Evolutionary conservation across 2,797 vertebrate species (phyloP).

Genomic region (Melanotaenia nigrans): DNA sequence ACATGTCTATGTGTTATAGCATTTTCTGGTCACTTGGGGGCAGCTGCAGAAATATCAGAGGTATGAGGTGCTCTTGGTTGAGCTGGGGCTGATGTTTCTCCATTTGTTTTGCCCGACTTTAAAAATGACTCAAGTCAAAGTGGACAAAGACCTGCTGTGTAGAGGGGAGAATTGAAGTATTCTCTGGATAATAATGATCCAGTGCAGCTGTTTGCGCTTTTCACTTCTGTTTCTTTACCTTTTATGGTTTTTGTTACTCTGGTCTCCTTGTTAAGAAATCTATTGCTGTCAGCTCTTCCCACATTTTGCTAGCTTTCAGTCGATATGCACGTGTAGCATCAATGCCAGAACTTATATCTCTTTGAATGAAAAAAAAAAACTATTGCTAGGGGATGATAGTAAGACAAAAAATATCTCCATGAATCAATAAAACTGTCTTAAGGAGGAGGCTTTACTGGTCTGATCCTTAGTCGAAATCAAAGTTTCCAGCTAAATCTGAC

Average conservation of each 20-base stretch:
- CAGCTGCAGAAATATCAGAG: too few species aligned
- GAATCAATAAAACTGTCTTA: not conserved
- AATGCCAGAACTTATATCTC: too few species aligned
- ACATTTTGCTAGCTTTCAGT: not conserved
- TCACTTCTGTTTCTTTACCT: too few species aligned
- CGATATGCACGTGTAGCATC: not conserved
- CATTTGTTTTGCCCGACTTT: not conserved
- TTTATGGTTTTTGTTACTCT: too few species aligned
- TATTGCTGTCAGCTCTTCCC: not conserved
- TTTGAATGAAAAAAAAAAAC: too few species aligned
- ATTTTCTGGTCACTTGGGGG: not conserved
- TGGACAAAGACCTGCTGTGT: not conserved
- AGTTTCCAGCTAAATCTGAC: not conserved
- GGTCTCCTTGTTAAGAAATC: too few species aligned
- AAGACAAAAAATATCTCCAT: not conserved
- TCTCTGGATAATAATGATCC: too few species aligned
- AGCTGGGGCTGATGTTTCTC: too few species aligned
- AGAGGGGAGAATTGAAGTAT: too few species aligned
- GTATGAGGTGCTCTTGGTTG: too few species aligned
- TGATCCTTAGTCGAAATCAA: not conserved
- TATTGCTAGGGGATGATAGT: not conserved
- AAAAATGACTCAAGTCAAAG: not conserved
- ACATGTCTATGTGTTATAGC: not conserved
- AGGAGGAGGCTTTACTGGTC: not conserved
- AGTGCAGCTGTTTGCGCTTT: too few species aligned